A percentile compares a stretch with the other conserved stretches of the same genome.
These are phyloP conservation scores for Grus americana DNA, from an alignment of 2,113 vertebrate genomes.

Conservation along the genomic window DNA sequence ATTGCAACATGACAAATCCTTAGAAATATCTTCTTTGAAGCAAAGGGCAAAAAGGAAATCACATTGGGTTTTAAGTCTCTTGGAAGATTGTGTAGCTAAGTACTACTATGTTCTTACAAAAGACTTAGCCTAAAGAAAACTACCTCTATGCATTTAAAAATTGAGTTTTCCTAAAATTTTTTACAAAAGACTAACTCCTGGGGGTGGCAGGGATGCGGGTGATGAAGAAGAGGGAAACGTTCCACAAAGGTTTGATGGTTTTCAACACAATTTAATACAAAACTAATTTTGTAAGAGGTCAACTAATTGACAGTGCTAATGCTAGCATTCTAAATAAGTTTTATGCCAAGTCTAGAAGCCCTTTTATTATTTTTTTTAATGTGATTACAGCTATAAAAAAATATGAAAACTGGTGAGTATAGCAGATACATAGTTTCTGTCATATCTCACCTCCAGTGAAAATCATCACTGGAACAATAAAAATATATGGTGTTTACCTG, in stretches of 20 bases:
- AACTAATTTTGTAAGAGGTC: background rate
- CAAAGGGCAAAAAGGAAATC: background rate
- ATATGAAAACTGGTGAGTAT: background rate
- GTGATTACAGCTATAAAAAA: background rate
- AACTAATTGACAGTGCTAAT: background rate
- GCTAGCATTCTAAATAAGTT: background rate
- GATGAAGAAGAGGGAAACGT: background rate
- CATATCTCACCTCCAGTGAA: background rate
- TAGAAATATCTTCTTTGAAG: background rate
- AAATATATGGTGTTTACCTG: background rate
- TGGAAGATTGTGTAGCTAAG: background rate
- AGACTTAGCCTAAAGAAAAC: background rate
- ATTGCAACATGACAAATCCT: background rate
- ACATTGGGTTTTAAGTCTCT: background rate
- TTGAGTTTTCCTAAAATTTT: background rate
- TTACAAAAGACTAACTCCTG: background rate
- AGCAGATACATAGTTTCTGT: background rate
- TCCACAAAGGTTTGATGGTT: background rate
- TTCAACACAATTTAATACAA: background rate
- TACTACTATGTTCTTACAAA: background rate
- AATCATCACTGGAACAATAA: background rate
- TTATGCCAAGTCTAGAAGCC: background rate
- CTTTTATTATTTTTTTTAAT: background rate
- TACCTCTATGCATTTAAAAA: background rate
- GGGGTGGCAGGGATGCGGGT: rapidly evolving